Conservation (phyloP, 1,140 invertebrate genomes). For the Cherax destructor region DNA sequence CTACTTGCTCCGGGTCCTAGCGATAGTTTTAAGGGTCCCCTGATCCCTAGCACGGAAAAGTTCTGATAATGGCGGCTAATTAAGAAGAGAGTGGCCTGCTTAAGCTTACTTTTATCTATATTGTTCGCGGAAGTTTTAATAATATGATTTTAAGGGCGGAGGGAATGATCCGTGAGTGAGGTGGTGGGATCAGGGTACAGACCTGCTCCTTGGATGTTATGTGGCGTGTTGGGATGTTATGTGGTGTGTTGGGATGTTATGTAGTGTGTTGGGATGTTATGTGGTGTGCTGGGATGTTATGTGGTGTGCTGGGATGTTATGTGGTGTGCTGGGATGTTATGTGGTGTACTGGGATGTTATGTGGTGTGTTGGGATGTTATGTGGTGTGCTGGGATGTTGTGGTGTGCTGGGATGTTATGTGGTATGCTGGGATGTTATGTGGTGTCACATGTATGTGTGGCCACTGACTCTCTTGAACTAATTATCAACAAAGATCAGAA, state of each 20-base stretch:
- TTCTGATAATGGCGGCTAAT: conserved; percentile 9
- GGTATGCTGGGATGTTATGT: too few relatives aligned
- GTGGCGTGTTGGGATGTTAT: too few relatives aligned
- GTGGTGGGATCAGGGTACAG: background rate
- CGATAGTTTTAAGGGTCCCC: conserved; percentile 4
- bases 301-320: too few relatives aligned
- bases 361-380: too few relatives aligned
- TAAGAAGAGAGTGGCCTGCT: background rate
- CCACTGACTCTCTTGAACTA: too few relatives aligned
- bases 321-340: too few relatives aligned
- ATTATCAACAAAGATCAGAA: too few relatives aligned
- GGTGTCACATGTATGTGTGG: too few relatives aligned
- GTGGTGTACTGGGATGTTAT: too few relatives aligned
- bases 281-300: too few relatives aligned
- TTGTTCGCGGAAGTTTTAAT: conserved; percentile 7
- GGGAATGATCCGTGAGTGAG: background rate
- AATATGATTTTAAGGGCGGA: background rate
- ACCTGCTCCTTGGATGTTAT: background rate
- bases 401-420: too few relatives aligned
- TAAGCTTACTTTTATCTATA: conserved; percentile 4
- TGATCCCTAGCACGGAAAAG: background rate
- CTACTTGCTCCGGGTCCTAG: background rate
- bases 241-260: background rate
- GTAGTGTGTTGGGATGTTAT: background rate
- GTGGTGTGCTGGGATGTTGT: too few relatives aligned